These are phyloP conservation scores for Poecilia velifera DNA, from an alignment of 2,797 vertebrate species.

Conservation along the genomic window DNA sequence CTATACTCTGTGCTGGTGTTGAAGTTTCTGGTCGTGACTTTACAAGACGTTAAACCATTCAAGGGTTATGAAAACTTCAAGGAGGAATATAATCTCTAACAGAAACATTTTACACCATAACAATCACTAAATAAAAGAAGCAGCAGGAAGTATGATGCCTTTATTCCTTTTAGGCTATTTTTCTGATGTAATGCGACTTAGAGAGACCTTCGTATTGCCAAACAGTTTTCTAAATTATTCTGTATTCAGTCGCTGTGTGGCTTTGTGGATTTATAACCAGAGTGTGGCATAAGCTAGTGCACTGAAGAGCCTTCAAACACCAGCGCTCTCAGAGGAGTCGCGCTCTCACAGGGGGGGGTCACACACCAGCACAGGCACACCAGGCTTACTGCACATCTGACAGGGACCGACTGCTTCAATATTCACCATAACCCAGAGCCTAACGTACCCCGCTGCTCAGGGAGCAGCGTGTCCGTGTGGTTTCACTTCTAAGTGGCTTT, in stretches of 20 bases:
- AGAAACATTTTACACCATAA: neutral
- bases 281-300: conserved; percentile 21
- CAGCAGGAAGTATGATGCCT: neutral
- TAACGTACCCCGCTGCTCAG: conserved; percentile 29
- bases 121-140: neutral
- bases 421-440: conserved; percentile 32
- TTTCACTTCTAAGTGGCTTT: conserved; percentile 40
- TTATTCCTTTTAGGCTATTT: neutral
- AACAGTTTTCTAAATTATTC: conserved; percentile 2
- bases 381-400: conserved; percentile 56
- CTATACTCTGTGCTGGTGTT: neutral
- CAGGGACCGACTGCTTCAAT: conserved; percentile 42
- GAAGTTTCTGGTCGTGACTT: neutral
- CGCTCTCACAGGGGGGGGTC: conserved; percentile 2
- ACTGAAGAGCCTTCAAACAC: conserved; percentile 29
- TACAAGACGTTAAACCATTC: neutral
- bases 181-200: neutral
- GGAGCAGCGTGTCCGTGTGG: conserved; percentile 47
- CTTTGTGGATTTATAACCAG: conserved; percentile 8
- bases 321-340: conserved; percentile 44
- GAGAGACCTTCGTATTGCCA: neutral
- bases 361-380: conserved; percentile 42
- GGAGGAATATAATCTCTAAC: neutral
- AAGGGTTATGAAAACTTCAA: neutral
- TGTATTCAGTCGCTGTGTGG: neutral